Base-by-base conservation (phyloP, 1,140 invertebrate species). In the Heterodera schachtii region DNA sequence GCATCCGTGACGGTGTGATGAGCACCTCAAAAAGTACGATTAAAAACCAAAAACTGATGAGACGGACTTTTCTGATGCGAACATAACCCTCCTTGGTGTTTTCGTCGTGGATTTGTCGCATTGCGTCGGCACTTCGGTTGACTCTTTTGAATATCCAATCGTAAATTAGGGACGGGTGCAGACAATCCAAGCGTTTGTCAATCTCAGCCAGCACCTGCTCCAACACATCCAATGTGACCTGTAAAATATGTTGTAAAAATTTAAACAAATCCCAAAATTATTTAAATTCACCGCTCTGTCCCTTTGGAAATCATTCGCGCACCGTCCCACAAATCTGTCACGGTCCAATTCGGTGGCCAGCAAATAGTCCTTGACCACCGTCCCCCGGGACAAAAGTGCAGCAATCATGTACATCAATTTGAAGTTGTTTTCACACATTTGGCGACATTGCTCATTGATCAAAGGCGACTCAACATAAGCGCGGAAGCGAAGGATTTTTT, bases 301-400 rank as follows among this genome's bases (percentile, higher is more conserved):
- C 8, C 49, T 75, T 13, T 49, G 60, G 71, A 76, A 83, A 67
- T 70, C 57, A 8, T 46, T n/a, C 13, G 49, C 52, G 31, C 46
- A 46, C 3, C 70, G 57, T 16, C 84, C 7, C 4, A 85, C 43
- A 73, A 84, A 84, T 60, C 73, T 71, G 16, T 85, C 71, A 19
- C 83, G 83, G n/a, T 57, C 41, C 4, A 16, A 21, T 46, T 81
- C 82, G 31, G 46, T 49, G 3, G 73, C 43, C 75, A 85, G 31
- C 60, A 84, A 80, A 69, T 85, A 80, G 47, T 84, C 82, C 52
- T 86, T 86, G 43, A 86, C 85, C 41, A 81, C 21, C n/a, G 85
- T 66, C 44, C 84, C 84, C 3, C 85, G 82, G 16, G 84, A 85
- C 57, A 86, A 9, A 47, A 85, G 60, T 8, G 84, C 84, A 64